Conservation (phyloP, 2,888 invertebrate species). For the Drosophila macrospina region DNA sequence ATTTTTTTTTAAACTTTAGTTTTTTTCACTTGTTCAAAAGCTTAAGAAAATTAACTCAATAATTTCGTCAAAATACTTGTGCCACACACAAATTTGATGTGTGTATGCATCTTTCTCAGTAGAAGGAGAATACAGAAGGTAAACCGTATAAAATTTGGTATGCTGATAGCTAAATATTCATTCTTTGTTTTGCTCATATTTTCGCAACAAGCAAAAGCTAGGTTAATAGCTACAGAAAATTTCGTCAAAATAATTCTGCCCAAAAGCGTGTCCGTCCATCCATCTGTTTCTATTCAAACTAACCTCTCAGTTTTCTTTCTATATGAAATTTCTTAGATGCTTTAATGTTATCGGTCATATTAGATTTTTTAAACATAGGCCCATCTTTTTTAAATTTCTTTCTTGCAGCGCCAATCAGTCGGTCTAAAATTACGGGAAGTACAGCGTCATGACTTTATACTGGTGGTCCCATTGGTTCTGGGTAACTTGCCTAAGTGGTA, state of each 20-base stretch:
- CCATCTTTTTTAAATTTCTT: too few species aligned
- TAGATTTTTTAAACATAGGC: too few species aligned
- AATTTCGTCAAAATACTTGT: slow-evolving; percentile 11
- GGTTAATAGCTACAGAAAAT: too few species aligned
- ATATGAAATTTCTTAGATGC: too few species aligned
- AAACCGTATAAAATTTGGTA: slow-evolving; percentile 1
- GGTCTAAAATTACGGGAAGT: slow-evolving; percentile 70
- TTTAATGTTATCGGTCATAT: too few species aligned
- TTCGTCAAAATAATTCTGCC: too few species aligned
- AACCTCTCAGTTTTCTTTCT: too few species aligned
- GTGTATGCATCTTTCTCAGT: slow-evolving; percentile 22
- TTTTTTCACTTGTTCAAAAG: slow-evolving; percentile 1
- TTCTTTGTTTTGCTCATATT: background rate
- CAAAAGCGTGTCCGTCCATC: too few species aligned
- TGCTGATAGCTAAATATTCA: background rate
- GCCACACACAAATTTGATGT: background rate
- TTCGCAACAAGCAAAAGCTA: background rate
- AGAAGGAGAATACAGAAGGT: slow-evolving; percentile 23
- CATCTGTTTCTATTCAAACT: too few species aligned
- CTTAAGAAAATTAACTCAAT: background rate
- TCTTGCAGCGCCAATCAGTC: slow-evolving; percentile 47
- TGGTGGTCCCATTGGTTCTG: slow-evolving; percentile 96
- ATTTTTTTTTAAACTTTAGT: background rate
- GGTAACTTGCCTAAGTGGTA: slow-evolving; percentile 88
- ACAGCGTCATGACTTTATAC: slow-evolving; percentile 91